Percentiles rank a stretch among this genome's conserved stretches.
Evolutionary conservation across 64 coral and sea anemone genomes (phyloP).

Genomic region (Pocillopora damicornis): DNA sequence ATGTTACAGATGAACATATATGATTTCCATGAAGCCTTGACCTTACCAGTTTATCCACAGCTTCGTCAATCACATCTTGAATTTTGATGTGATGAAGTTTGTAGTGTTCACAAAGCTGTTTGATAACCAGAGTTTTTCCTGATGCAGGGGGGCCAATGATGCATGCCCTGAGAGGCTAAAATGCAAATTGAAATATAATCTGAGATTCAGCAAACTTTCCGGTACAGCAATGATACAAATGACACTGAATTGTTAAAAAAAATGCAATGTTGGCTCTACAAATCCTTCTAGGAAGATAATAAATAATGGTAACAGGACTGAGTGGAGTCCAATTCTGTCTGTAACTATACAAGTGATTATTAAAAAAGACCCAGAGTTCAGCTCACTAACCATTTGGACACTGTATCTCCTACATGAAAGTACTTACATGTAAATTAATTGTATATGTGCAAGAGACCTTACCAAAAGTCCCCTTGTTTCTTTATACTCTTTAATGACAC

Average conservation of each 20-base stretch:
- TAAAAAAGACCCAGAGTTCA: no score
- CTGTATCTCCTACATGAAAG: no score
- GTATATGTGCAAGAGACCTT: neutral
- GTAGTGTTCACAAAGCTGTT: constrained; percentile 93
- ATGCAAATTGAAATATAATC: neutral
- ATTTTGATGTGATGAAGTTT: constrained; percentile 99
- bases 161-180: constrained; percentile 87
- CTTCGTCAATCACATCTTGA: constrained; percentile 93
- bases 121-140: constrained; percentile 90
- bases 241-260: no score
- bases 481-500: constrained; percentile 93
- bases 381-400: no score
- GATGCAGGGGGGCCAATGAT: constrained; percentile 85
- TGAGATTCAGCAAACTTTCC: neutral
- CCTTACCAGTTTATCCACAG: constrained; percentile 87
- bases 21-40: neutral
- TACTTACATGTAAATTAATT: no score
- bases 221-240: no score
- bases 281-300: no score
- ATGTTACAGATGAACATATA: neutral
- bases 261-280: no score
- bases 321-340: no score
- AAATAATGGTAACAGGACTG: no score
- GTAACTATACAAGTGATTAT: no score
- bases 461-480: constrained; percentile 88